Base-by-base conservation (phyloP, 2,888 invertebrate genomes). In the Plemyria rubiginata region DNA sequence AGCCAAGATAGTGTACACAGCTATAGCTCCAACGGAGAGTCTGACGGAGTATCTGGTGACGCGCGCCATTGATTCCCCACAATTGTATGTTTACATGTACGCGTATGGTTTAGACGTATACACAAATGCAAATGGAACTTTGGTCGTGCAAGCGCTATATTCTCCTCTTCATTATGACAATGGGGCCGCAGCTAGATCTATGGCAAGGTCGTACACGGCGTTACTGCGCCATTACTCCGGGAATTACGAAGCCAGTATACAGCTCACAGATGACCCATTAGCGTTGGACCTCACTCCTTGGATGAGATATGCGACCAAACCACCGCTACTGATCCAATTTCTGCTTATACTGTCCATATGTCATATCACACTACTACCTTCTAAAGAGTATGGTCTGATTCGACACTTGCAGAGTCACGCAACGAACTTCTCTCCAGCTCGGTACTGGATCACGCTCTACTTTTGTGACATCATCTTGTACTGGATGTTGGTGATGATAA, bases 61-160 rank as follows among this genome's bases (percentile, higher is more conserved):
- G 0, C 80, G 85, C 0, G 91, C 91, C 0, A 86, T 90, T 13
- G 87, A 91, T 62, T 83, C 87, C 0, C 91, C 91, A 0, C 88
- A 90, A 54, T 67, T 79, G 0, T 91, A 88, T 50, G 88, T 90
- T 7, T 81, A 77, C 58, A 70, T 78, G 74, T 90, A 81, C 55
- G 90, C 91, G 0, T 91, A 91, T 56, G 91, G 91, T 0, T 73
- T 90, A 74, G 85, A 86, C n/a, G 72, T 87, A 0, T 57, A 54
- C 0, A 75, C 65, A 2, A 28, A 71, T 6, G 7, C 2, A 0
- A 66, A 75, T 15, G 74, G 66, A 4, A 74, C 54, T 6, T 65
- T 71, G 0, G 64, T 88, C 87, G 74, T 88, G 0, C 69, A 80
- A 63, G 88, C 82, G 0, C 68, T 90, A 9, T 90, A 90, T 79